phyloP scores from a whole-genome alignment of 2,113 vertebrate genomes.

The Dicrurus megarhynchus region DNA sequence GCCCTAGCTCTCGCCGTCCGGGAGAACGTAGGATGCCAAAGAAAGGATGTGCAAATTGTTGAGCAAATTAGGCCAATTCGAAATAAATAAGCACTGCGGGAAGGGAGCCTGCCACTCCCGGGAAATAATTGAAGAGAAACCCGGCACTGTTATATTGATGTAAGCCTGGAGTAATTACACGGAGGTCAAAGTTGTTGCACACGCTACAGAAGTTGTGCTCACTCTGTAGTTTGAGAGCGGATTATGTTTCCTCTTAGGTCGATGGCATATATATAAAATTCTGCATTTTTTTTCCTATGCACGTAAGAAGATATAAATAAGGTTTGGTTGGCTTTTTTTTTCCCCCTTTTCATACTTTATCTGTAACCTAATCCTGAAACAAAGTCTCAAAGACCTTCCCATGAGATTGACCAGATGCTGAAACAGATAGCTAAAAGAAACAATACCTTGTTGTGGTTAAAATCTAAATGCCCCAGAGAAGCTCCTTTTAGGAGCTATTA shows the following conservation, averaged over 20 bases:
- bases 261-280: neutral
- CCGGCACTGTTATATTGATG: neutral
- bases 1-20: neutral
- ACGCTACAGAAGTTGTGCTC: neutral
- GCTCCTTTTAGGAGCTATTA: neutral
- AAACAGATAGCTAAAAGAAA: neutral
- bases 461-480: neutral
- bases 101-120: constrained; percentile 13
- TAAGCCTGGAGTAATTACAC: neutral
- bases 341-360: neutral
- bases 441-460: neutral
- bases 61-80: constrained; percentile 13
- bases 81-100: neutral
- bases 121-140: constrained; percentile 17
- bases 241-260: neutral
- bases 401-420: neutral
- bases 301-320: neutral
- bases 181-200: neutral
- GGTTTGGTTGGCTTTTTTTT: too few species aligned
- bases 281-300: neutral
- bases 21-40: neutral
- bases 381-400: neutral
- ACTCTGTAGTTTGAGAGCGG: neutral
- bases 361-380: neutral
- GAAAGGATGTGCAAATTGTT: neutral